These are phyloP conservation scores for Naja naja DNA, from an alignment of 2,113 vertebrate species.

Conservation along the genomic window DNA sequence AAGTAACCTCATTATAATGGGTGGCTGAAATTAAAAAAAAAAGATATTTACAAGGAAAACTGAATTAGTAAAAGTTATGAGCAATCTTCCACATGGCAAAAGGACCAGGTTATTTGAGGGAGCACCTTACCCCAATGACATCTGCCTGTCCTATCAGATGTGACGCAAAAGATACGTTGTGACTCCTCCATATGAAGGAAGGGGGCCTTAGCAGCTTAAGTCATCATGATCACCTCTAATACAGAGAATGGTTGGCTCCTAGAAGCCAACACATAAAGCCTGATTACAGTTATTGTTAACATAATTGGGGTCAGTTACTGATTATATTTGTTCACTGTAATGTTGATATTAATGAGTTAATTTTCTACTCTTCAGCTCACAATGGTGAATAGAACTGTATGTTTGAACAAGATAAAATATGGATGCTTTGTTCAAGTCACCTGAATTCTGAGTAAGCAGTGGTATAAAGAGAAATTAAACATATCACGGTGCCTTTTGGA, in stretches of 20 bases:
- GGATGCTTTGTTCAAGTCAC: slow-evolving; percentile 17
- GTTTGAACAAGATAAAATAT: slow-evolving; percentile 52
- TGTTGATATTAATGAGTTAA: not conserved
- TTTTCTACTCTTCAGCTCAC: slow-evolving; percentile 9
- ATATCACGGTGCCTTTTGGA: not conserved
- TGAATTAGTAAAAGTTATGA: not conserved
- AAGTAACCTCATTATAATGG: not conserved
- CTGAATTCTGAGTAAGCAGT: slow-evolving; percentile 5
- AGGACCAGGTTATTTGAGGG: not conserved
- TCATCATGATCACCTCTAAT: not conserved
- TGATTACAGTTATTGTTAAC: not conserved
- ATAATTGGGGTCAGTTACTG: not conserved
- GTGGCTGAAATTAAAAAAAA: too few species aligned
- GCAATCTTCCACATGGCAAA: not conserved
- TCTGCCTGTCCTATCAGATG: not conserved
- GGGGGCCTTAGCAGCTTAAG: not conserved
- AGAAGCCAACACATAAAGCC: not conserved
- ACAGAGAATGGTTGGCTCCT: not conserved
- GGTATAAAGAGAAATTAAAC: not conserved
- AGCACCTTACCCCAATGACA: not conserved
- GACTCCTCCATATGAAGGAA: not conserved
- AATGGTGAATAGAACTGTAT: slow-evolving; percentile 15
- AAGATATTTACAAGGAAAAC: too few species aligned
- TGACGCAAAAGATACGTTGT: not conserved
- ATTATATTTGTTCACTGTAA: not conserved